Percentiles rank a stretch among this genome's conserved stretches.
Evolutionary conservation across 2,888 invertebrate genomes (phyloP).

Genomic region (Pseudoips prasinana): DNA sequence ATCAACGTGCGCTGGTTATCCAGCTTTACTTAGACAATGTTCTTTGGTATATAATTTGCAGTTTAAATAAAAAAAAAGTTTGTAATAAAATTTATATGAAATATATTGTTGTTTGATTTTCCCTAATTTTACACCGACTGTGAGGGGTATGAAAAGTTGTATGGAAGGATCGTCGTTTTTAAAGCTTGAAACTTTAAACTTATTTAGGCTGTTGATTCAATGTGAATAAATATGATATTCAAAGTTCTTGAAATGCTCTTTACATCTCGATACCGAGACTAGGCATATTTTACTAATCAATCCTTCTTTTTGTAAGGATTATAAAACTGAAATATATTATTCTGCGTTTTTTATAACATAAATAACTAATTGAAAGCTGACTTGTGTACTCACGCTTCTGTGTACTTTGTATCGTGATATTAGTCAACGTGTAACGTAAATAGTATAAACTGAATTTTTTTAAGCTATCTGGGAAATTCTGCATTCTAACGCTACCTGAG

Average conservation of each 20-base stretch:
- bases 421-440: too few species aligned
- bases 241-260: too few species aligned
- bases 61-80: conserved; percentile 74
- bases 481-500: too few species aligned
- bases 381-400: conserved; percentile 6
- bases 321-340: conserved; percentile 22
- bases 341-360: conserved; percentile 23
- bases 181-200: too few species aligned
- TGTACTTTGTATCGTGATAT: conserved; percentile 6
- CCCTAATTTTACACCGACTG: too few species aligned
- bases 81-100: conserved; percentile 80
- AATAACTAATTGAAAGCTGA: conserved; percentile 18
- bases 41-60: conserved; percentile 76
- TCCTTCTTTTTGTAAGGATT: conserved; percentile 24
- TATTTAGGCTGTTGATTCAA: too few species aligned
- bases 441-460: too few species aligned
- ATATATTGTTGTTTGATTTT: conserved; percentile 50
- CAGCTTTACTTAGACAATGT: conserved; percentile 64
- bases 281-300: conserved; percentile 10
- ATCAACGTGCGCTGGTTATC: conserved; percentile 57
- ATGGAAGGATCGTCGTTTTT: too few species aligned
- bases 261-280: too few species aligned
- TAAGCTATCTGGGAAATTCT: too few species aligned
- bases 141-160: too few species aligned
- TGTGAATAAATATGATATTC: too few species aligned